Conservation (phyloP, 2,113 vertebrate species). For the Limanda limanda region DNA sequence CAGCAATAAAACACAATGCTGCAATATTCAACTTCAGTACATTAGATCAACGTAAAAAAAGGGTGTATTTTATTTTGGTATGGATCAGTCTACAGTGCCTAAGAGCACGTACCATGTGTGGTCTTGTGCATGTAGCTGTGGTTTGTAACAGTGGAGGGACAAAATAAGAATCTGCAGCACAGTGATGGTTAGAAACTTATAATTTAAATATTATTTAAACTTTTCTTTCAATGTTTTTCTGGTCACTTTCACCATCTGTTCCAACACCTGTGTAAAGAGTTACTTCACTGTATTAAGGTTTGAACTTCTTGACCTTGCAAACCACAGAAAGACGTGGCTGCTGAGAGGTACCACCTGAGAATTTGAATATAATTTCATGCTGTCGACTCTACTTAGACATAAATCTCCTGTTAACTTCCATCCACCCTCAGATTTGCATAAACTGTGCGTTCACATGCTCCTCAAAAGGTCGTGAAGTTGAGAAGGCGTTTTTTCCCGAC, state of each 20-base stretch:
- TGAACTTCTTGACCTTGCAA: background rate
- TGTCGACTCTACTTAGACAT: background rate
- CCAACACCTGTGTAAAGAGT: background rate
- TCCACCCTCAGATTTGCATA: background rate
- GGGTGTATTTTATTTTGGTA: background rate
- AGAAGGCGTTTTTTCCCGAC: no score
- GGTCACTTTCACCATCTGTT: no score
- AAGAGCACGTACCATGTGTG: background rate
- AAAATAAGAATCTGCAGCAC: no score
- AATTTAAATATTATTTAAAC: no score
- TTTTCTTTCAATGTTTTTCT: no score
- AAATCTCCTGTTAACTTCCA: background rate
- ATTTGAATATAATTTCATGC: background rate
- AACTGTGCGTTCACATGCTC: no score
- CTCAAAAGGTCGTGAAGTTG: no score
- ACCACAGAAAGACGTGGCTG: background rate
- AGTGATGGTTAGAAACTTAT: no score
- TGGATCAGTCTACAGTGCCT: background rate
- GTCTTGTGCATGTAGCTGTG: no score
- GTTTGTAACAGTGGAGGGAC: no score
- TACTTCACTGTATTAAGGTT: background rate
- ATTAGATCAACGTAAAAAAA: no score
- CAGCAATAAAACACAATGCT: background rate
- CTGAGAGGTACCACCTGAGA: background rate
- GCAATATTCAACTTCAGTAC: background rate